These are phyloP conservation scores for Mythimna impura DNA, from an alignment of 2,888 invertebrate species.

Conservation along the genomic window DNA sequence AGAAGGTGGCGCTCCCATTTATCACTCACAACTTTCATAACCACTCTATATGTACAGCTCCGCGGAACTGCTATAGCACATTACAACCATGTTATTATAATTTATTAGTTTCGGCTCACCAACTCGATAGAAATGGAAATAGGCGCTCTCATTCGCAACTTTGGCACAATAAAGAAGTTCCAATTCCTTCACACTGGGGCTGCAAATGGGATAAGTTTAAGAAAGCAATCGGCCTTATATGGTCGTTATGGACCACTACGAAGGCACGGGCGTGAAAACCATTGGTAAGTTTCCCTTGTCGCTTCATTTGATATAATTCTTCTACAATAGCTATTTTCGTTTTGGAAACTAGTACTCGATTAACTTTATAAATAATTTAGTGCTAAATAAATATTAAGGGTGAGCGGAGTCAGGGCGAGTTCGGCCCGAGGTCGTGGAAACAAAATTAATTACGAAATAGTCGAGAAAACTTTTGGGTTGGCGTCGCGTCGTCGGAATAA, in stretches of 20 bases:
- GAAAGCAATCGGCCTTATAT: conserved; percentile 90
- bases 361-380: conserved; percentile 73
- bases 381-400: conserved; percentile 70
- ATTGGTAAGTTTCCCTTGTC: conserved; percentile 85
- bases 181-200: conserved; percentile 82
- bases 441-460: conserved; percentile 88
- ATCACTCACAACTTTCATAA: conserved; percentile 77
- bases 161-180: conserved; percentile 88
- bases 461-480: conserved; percentile 83
- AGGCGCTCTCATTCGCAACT: conserved; percentile 83
- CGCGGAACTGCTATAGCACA: conserved; percentile 41
- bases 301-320: conserved; percentile 84
- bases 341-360: conserved; percentile 65
- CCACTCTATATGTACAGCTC: conserved; percentile 52
- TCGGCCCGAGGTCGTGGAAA: conserved; percentile 77
- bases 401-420: conserved; percentile 69
- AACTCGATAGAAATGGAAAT: conserved; percentile 87
- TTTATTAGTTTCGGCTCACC: conserved; percentile 80
- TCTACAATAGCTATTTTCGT: conserved; percentile 71
- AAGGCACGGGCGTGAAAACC: conserved; percentile 85
- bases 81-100: conserved; percentile 72
- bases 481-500: conserved; percentile 83
- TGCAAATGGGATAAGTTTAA: conserved; percentile 89
- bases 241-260: conserved; percentile 87
- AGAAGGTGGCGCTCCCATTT: conserved; percentile 73